Percentiles rank a stretch among this genome's conserved stretches.
Evolutionary conservation across 2,797 vertebrate genomes (phyloP).

Genomic region (Macropus fuliginosus): DNA sequence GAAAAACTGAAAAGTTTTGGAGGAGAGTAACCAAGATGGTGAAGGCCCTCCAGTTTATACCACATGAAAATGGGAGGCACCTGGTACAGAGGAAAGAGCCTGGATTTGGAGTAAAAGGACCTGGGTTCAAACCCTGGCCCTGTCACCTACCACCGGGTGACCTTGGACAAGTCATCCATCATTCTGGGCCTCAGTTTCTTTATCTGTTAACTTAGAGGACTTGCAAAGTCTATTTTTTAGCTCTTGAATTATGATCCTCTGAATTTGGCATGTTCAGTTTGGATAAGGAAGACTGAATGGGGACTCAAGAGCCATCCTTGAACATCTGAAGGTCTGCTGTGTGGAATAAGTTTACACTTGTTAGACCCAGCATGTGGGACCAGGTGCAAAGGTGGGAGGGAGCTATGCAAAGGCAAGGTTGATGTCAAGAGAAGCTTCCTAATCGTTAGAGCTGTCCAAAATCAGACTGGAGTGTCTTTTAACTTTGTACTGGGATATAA

Average conservation of each 20-base stretch:
- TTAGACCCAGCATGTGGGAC: neutral
- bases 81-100: neutral
- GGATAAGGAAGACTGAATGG: neutral
- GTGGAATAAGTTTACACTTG: neutral
- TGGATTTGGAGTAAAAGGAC: neutral
- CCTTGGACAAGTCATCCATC: neutral
- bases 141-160: neutral
- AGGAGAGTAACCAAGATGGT: neutral
- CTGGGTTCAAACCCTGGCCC: neutral
- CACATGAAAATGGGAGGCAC: neutral
- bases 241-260: neutral
- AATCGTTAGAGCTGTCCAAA: neutral
- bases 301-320: neutral
- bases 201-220: neutral
- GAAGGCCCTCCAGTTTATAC: neutral
- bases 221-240: neutral
- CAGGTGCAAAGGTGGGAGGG: neutral
- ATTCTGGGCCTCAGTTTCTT: neutral
- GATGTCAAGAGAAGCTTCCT: neutral
- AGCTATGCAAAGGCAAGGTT: neutral
- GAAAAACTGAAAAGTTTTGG: neutral
- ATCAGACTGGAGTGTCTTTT: neutral
- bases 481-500: neutral
- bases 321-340: neutral
- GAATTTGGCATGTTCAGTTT: neutral